These are phyloP conservation scores for Magallana nippona DNA, from an alignment of 2,888 invertebrate genomes.

Conservation along the genomic window DNA sequence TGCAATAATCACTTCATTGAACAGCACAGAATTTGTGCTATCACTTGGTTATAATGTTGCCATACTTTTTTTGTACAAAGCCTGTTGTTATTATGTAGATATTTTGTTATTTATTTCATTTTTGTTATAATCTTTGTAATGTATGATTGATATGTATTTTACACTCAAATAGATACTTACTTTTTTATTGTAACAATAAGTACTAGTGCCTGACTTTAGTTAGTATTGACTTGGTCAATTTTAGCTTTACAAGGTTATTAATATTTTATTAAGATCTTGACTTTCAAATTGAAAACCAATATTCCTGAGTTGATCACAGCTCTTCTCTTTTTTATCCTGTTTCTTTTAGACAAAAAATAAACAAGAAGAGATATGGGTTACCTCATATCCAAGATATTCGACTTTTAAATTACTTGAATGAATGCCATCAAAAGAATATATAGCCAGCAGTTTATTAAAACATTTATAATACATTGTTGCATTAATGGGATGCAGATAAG, in stretches of 20 bases:
- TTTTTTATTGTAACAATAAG: constrained; percentile 8
- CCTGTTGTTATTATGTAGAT: constrained; percentile 32
- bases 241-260: not conserved
- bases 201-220: constrained; percentile 11
- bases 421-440: too few relatives aligned
- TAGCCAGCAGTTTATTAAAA: too few relatives aligned
- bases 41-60: constrained; percentile 21
- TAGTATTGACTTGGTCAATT: not conserved
- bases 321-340: too few relatives aligned
- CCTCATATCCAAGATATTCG: too few relatives aligned
- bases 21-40: constrained; percentile 6
- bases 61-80: constrained; percentile 20
- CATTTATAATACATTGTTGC: too few relatives aligned
- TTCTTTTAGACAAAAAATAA: too few relatives aligned
- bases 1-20: constrained; percentile 25
- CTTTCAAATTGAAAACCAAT: too few relatives aligned
- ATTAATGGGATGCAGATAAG: too few relatives aligned
- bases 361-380: too few relatives aligned
- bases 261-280: not conserved
- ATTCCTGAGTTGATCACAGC: too few relatives aligned
- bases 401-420: too few relatives aligned
- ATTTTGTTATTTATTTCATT: constrained; percentile 28
- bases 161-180: not conserved
- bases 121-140: constrained; percentile 14
- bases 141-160: not conserved